Base-by-base conservation (phyloP, 2,888 invertebrate genomes). In the Cinara cedri region DNA sequence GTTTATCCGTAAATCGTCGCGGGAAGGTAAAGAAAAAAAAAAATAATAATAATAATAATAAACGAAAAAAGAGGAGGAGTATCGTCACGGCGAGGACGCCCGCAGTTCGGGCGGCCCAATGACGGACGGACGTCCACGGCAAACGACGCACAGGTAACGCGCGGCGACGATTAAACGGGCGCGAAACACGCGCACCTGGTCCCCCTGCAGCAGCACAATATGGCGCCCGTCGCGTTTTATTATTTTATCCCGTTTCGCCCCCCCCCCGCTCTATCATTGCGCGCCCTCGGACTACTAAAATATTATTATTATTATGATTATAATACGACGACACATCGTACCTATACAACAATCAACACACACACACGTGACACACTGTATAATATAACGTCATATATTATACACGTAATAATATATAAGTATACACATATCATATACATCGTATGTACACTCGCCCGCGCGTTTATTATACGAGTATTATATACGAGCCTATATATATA, bases 21-120 rank as follows among this genome's bases (percentile, higher is more conserved):
- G 6, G 34, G 34, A 3, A n/a, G 14, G 26, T 21, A n/a, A 21
- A 42, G 34, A 21, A 24, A 55, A 24, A 16, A 16, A 55, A 16
- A 8, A 8, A 46, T 10, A 3, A 26, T 34, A 34, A 34, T 34
- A 34, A 34, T 34, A 34, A 34, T 34, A 34, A 34, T 34, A 60
- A 72, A 26, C 60, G 19, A 76, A 66, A 72, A n/a, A 78, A 34
- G 46, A 76, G 76, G 76, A 78, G 76, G 76, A 68, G 68, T 66
- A 46, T 68, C 14, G 72, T 42, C 3, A 16, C 16, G 26, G 51
- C 26, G 11, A 68, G 76, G 65, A 76, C 75, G 75, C 66, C 65
- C 66, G 65, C 66, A 66, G 66, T n/a, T 55, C n/a, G 55, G 44
- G 19, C 46, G 55, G 26, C 76, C n/a, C 76, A 78, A 78, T 78